phyloP scores from a whole-genome alignment of 1,140 invertebrate genomes.

The Pseudomyrmex pallidus region DNA sequence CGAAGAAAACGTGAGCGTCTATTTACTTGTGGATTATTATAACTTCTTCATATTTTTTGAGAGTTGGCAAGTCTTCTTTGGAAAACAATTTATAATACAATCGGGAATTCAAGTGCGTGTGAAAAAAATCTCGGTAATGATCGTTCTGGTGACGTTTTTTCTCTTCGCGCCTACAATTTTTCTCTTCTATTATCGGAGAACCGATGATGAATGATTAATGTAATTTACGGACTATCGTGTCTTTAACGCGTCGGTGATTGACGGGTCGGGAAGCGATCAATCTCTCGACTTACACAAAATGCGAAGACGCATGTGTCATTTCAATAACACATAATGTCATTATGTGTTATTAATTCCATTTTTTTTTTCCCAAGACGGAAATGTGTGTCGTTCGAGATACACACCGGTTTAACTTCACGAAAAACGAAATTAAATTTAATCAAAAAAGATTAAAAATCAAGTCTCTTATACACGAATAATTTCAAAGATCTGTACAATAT shows the following conservation, averaged over 20 bases:
- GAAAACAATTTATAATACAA: too few species aligned
- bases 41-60: too few species aligned
- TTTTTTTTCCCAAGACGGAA: neutral
- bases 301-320: neutral
- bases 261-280: conserved; percentile 38
- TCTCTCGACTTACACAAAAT: conserved; percentile 23
- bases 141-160: neutral
- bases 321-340: conserved; percentile 38
- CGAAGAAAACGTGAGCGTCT: too few species aligned
- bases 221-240: conserved; percentile 58
- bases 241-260: conserved; percentile 23
- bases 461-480: neutral
- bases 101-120: neutral
- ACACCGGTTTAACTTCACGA: neutral
- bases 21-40: too few species aligned
- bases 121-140: conserved; percentile 50
- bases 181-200: neutral
- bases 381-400: neutral
- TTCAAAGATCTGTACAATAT: neutral
- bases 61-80: too few species aligned
- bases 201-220: conserved; percentile 36
- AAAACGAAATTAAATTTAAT: neutral
- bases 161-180: neutral
- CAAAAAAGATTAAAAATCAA: neutral
- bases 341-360: conserved; percentile 31